Evolutionary conservation across 2,888 invertebrate species (phyloP), one percentile per base, ranked within the genome.

Genomic region (Epirrhoe alternata): DNA sequence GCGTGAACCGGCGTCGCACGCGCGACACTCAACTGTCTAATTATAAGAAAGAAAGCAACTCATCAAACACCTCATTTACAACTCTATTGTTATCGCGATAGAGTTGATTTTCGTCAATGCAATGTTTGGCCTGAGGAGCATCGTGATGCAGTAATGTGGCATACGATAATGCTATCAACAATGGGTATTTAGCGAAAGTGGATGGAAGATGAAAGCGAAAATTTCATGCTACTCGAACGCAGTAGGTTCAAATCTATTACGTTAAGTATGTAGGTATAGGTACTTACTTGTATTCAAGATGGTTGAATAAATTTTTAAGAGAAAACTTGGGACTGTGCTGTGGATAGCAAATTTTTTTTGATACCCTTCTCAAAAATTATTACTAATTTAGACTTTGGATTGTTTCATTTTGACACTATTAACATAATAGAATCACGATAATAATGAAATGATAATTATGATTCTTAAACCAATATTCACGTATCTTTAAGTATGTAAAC

Each of bases 181-280:
- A 77, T 77, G 69, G 74, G 77, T 77, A 77, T 78, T 78, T 78
- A 78, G 78, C 78, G 78, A 78, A 78, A 78, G 78, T 77, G 72
- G 74, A 71, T 72, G 72, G 68, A 67, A 71, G 74, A 76, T 73
- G 78, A 77, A 77, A 78, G 78, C 75, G 78, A 76, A 75, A 75
- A 71, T 72, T 75, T 73, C 70, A 75, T 69, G 71, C 66, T 69
- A 64, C 74, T 72, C 67, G 68, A 71, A 61, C 54, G 66, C 64
- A 52, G 68, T 64, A 63, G 57, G 69, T 68, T 69, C 24, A 56
- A 64, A 61, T 58, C 55, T 63, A 65, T 67, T 63, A 66, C 16
- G 60, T 55, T 65, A 57, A 52, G 30, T 61, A 60, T 7, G 55
- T 17, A 30, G 49, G 35, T 35, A n/a, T n/a, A n/a, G n/a, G n/a